phyloP scores from a whole-genome alignment of 2,888 invertebrate species.

The Apodemia mormo region DNA sequence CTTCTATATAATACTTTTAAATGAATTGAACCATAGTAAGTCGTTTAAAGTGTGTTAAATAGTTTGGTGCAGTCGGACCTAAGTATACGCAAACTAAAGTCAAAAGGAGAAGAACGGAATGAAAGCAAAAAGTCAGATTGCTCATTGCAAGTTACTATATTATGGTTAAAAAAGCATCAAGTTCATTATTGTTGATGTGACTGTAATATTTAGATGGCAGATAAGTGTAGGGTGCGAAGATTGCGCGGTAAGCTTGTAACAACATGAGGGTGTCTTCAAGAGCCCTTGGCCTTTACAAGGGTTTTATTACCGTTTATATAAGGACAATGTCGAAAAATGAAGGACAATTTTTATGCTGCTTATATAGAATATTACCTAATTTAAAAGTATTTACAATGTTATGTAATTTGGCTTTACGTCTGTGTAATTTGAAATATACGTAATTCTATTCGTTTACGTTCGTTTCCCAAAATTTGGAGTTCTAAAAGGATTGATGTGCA shows the following conservation, averaged over 20 bases:
- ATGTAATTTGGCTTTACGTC: no score
- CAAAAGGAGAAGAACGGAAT: not conserved
- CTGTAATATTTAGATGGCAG: conserved; percentile 34
- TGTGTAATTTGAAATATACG: no score
- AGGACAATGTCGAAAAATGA: conserved; percentile 40
- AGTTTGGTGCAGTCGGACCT: no score
- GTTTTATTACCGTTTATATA: conserved; percentile 50
- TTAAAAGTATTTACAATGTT: no score
- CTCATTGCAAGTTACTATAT: not conserved
- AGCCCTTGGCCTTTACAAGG: conserved; percentile 45
- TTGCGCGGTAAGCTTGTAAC: conserved; percentile 36
- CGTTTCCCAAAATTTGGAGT: no score
- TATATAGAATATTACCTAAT: not conserved
- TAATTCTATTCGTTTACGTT: no score
- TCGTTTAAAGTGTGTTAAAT: no score
- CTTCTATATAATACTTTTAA: no score
- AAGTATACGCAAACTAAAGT: not conserved
- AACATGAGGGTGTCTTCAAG: conserved; percentile 42
- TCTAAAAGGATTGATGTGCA: no score
- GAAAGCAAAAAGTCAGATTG: not conserved
- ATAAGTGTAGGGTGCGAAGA: conserved; percentile 38
- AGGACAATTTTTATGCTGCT: conserved; percentile 37
- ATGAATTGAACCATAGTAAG: no score
- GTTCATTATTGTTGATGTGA: conserved; percentile 31
- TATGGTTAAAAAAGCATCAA: conserved; percentile 3